Percentiles rank a stretch among this genome's conserved stretches.
phyloP scores from a whole-genome alignment of 1,140 invertebrate genomes.

The Lethocerus indicus region DNA sequence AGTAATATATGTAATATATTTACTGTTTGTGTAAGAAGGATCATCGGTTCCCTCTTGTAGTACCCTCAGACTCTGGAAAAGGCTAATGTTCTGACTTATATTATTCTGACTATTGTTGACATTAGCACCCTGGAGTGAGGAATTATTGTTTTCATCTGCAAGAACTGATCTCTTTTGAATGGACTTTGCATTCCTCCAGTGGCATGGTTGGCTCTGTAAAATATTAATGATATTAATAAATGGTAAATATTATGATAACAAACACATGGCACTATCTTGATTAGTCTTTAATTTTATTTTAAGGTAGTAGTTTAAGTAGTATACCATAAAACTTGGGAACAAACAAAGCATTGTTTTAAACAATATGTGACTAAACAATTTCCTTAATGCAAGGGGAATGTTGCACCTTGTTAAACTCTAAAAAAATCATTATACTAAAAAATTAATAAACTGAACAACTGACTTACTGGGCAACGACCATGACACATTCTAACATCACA shows the following conservation, averaged over 20 bases:
- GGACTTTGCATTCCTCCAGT: constrained; percentile 76
- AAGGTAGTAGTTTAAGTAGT: neutral
- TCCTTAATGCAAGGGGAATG: too few relatives aligned
- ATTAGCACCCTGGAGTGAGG: too few relatives aligned
- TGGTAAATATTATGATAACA: too few relatives aligned
- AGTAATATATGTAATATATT: constrained; percentile 1
- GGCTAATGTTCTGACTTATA: constrained; percentile 67
- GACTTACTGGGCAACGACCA: constrained; percentile 73
- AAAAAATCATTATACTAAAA: constrained; percentile 7
- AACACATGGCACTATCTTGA: too few relatives aligned
- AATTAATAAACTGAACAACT: too few relatives aligned
- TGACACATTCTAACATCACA: constrained; percentile 92
- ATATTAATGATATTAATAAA: neutral
- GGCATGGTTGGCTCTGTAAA: constrained; percentile 70
- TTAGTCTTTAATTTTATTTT: too few relatives aligned
- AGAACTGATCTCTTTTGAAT: constrained; percentile 43
- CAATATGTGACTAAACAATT: too few relatives aligned
- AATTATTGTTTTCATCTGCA: constrained; percentile 23
- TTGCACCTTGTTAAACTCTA: too few relatives aligned
- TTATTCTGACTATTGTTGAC: too few relatives aligned
- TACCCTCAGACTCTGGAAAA: constrained; percentile 74
- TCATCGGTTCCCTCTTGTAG: constrained; percentile 65
- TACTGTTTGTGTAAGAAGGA: constrained; percentile 25
- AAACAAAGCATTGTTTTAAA: too few relatives aligned
- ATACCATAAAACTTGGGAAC: neutral